These are phyloP conservation scores for Bellardia pandia DNA, from an alignment of 2,888 invertebrate genomes.

Conservation along the genomic window DNA sequence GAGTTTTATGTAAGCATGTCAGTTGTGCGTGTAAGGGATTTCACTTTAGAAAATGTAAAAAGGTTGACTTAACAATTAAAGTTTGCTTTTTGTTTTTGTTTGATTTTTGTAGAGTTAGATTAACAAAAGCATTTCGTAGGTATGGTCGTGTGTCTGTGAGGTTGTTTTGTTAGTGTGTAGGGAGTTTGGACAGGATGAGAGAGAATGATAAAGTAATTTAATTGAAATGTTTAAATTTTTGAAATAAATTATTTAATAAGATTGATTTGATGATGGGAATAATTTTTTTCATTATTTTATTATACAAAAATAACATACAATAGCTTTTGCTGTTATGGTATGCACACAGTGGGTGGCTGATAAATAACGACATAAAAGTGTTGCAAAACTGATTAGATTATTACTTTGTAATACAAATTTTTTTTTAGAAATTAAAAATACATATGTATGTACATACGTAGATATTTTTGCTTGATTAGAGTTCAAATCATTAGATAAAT, in stretches of 20 bases:
- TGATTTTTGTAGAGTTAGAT: not conserved
- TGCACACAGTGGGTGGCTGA: not conserved
- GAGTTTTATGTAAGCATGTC: not conserved
- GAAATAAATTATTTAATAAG: conserved; percentile 19
- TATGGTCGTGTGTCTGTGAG: not conserved
- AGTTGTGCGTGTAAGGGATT: conserved; percentile 1
- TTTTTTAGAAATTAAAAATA: no score
- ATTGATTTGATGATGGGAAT: conserved; percentile 28
- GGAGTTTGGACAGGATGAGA: not conserved
- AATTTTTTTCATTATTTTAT: not conserved
- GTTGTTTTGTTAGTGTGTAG: not conserved
- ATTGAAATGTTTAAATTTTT: conserved; percentile 39
- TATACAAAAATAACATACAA: not conserved
- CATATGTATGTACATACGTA: no score
- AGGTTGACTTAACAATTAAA: conserved; percentile 43
- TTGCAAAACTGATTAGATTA: not conserved
- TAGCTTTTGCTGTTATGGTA: not conserved
- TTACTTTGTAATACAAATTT: no score
- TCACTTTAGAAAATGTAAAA: conserved; percentile 7
- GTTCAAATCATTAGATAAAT: no score
- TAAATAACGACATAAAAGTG: not conserved
- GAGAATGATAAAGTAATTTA: conserved; percentile 12
- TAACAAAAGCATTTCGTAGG: not conserved
- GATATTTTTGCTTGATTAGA: no score
- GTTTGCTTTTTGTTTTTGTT: conserved; percentile 18